Percentiles rank a stretch among this genome's conserved stretches.
phyloP scores from a whole-genome alignment of 2,888 invertebrate species.

The Dolichomitus sp. region DNA sequence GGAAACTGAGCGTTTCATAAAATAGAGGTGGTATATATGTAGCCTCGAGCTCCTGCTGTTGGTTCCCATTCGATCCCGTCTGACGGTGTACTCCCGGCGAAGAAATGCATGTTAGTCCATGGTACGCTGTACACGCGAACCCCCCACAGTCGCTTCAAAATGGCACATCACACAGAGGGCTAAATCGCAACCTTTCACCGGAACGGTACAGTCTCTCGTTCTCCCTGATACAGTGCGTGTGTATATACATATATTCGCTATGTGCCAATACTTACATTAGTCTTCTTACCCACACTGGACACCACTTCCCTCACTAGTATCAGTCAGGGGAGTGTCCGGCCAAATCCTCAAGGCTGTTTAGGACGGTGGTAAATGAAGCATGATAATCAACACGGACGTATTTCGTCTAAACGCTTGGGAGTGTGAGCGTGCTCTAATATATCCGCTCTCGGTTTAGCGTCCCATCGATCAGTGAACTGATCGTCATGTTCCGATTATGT shows the following conservation, averaged over 20 bases:
- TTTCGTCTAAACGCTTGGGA: constrained; percentile 14
- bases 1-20: constrained; percentile 76
- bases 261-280: background rate
- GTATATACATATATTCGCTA: background rate
- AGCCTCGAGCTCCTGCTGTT: constrained; percentile 55
- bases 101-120: constrained; percentile 68
- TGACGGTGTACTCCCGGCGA: constrained; percentile 61
- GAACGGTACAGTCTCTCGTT: constrained; percentile 21
- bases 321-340: constrained; percentile 3
- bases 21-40: constrained; percentile 76
- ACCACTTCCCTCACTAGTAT: background rate
- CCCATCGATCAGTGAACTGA: constrained; percentile 11
- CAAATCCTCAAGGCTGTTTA: constrained; percentile 29
- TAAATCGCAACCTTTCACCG: constrained; percentile 68
- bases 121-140: constrained; percentile 28
- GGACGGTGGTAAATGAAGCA: constrained; percentile 40
- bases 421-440: background rate
- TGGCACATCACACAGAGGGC: constrained; percentile 36
- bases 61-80: constrained; percentile 66
- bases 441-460: constrained; percentile 10
- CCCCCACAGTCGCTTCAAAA: constrained; percentile 6
- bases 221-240: constrained; percentile 1
- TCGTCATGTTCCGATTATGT: constrained; percentile 2
- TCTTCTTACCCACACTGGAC: too few species aligned
- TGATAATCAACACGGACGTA: constrained; percentile 32